Percentiles rank a stretch among this genome's conserved stretches.
phyloP scores from a whole-genome alignment of 2,113 vertebrate genomes.

The Taurulus bubalis region DNA sequence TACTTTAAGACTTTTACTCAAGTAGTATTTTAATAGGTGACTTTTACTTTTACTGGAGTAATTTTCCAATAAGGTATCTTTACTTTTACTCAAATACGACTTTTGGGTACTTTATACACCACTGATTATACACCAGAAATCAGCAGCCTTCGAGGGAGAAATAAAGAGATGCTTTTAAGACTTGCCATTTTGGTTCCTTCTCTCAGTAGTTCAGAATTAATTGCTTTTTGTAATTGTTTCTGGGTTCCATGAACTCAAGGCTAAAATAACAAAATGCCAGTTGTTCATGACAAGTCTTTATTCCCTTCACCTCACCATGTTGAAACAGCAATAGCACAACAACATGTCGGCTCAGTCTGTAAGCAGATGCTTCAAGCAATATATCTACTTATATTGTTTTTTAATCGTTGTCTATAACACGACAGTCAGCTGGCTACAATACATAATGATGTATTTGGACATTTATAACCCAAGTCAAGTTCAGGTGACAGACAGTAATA shows the following conservation, averaged over 20 bases:
- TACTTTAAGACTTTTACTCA: too few species aligned
- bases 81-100: too few species aligned
- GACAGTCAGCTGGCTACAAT: slow-evolving; percentile 18
- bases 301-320: slow-evolving; percentile 26
- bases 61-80: too few species aligned
- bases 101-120: too few species aligned
- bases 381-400: slow-evolving; percentile 5
- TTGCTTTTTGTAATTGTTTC: neutral
- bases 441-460: neutral
- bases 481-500: slow-evolving; percentile 26
- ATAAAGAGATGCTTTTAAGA: neutral
- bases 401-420: neutral
- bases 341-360: neutral
- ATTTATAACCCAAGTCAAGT: too few species aligned
- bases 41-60: too few species aligned
- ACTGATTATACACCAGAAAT: neutral
- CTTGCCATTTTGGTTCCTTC: neutral
- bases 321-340: slow-evolving; percentile 17
- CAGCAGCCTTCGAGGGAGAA: neutral
- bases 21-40: too few species aligned
- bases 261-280: neutral
- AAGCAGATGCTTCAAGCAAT: neutral
- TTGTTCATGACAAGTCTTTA: slow-evolving; percentile 50
- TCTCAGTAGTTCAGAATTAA: neutral
- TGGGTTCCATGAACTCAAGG: neutral